A percentile compares a stretch with the other conserved stretches of the same genome.
These are phyloP conservation scores for Acropternis orthonyx DNA, from an alignment of 2,797 vertebrate genomes.

Conservation along the genomic window DNA sequence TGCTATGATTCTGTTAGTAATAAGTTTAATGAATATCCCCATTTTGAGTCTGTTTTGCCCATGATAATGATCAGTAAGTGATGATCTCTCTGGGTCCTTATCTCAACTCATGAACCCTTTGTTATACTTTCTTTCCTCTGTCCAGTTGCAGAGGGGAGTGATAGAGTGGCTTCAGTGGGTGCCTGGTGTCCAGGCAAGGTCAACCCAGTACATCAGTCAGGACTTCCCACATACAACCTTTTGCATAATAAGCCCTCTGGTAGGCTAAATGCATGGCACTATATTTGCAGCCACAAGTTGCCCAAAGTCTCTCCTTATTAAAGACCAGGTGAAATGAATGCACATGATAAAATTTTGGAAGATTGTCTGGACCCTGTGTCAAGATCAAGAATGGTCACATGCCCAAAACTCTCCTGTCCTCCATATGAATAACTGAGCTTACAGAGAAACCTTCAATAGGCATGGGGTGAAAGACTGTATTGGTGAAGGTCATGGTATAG, in stretches of 20 bases:
- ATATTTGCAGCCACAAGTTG: neutral
- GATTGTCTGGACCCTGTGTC: neutral
- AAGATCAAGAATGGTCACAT: neutral
- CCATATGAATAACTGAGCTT: neutral
- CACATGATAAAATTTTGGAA: neutral
- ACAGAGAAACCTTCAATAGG: neutral
- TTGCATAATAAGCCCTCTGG: neutral
- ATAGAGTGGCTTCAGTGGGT: neutral
- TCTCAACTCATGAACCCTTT: neutral
- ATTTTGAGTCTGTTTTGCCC: neutral
- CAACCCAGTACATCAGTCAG: neutral
- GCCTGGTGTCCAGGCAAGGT: neutral
- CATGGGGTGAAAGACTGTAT: neutral
- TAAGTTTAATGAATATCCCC: neutral
- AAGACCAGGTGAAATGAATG: neutral
- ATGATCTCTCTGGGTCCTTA: neutral
- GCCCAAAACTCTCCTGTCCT: neutral
- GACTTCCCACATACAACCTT: neutral
- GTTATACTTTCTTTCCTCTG: neutral
- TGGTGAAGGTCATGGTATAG: neutral
- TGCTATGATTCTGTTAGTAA: neutral
- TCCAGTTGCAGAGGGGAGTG: neutral
- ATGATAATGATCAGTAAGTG: neutral
- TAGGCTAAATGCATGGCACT: neutral
- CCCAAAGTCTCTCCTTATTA: neutral